These are phyloP conservation scores for Papilio polyxenes DNA, from an alignment of 1,140 invertebrate genomes.

Conservation along the genomic window DNA sequence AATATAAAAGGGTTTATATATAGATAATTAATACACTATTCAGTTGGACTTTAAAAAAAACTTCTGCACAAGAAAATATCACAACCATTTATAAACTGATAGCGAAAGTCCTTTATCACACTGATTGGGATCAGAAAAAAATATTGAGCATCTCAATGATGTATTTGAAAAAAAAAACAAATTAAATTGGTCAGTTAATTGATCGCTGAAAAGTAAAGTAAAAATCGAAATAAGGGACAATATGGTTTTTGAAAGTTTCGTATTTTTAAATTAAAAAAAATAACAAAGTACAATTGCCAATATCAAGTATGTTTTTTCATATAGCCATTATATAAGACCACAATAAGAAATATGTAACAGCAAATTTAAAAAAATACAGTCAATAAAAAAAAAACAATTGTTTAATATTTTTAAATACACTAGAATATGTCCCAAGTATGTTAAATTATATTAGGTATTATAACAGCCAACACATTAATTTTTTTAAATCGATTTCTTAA, in stretches of 20 bases:
- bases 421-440: background rate
- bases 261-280: too few relatives aligned
- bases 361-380: background rate
- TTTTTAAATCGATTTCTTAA: background rate
- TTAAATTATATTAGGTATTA: background rate
- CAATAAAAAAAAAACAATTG: background rate
- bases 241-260: too few relatives aligned
- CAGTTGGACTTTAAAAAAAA: conserved; percentile 11
- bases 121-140: background rate
- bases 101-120: background rate
- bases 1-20: conserved; percentile 14
- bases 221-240: too few relatives aligned
- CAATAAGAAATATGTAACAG: background rate
- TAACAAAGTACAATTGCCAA: background rate
- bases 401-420: background rate
- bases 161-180: background rate
- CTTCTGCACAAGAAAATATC: conserved; percentile 30
- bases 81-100: conserved; percentile 34
- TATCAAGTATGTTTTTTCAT: background rate
- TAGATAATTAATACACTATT: conserved; percentile 1
- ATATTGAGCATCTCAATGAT: background rate
- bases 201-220: too few relatives aligned
- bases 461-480: background rate
- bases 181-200: conserved; percentile 52
- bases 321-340: background rate